phyloP scores from a whole-genome alignment of 2,113 vertebrate genomes.

The Camarhynchus parvulus region DNA sequence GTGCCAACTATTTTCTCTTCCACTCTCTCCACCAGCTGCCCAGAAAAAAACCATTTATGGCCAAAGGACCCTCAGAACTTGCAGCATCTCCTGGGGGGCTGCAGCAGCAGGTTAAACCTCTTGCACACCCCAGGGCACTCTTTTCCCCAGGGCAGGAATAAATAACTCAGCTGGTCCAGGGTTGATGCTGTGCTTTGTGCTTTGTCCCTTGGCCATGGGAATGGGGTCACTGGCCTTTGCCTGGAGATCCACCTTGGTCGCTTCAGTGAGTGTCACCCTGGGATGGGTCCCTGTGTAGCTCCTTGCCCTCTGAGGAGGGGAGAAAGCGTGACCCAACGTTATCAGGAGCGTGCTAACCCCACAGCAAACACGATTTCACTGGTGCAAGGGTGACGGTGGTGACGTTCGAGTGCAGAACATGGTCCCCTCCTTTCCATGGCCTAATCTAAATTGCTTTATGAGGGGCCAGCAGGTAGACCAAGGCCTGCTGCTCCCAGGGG shows the following conservation, averaged over 20 bases:
- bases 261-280: rapidly evolving
- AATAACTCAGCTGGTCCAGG: background rate
- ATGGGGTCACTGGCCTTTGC: background rate
- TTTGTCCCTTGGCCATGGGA: background rate
- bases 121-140: background rate
- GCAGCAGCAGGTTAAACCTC: background rate
- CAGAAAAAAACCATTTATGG: background rate
- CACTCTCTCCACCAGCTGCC: background rate
- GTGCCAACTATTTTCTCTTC: background rate
- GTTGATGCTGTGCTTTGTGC: background rate
- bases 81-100: background rate
- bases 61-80: background rate
- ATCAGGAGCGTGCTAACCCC: slow-evolving; percentile 8
- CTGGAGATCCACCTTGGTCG: background rate
- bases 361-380: slow-evolving; percentile 12
- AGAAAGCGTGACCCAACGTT: background rate
- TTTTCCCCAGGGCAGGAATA: background rate
- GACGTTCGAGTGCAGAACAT: background rate
- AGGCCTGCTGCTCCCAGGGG: background rate
- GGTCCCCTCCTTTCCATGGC: background rate
- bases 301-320: background rate
- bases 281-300: background rate
- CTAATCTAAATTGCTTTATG: slow-evolving; percentile 78
- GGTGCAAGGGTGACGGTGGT: slow-evolving; percentile 45
- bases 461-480: background rate